Percentiles rank a stretch among this genome's conserved stretches.
These are phyloP conservation scores for Crocidura indochinensis DNA, from an alignment of 2,797 vertebrate genomes.

Conservation along the genomic window DNA sequence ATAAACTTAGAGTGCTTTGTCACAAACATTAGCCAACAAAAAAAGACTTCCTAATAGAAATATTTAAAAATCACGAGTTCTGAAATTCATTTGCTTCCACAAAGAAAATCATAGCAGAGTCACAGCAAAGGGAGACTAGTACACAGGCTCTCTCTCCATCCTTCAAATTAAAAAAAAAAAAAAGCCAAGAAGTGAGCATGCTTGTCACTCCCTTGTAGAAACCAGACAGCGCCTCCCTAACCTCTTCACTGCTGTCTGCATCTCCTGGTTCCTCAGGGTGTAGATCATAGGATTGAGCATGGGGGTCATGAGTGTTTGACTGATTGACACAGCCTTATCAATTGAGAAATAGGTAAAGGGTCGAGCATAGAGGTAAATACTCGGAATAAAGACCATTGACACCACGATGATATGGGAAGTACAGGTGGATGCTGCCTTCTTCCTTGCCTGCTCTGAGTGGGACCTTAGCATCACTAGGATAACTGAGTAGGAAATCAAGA, in stretches of 20 bases:
- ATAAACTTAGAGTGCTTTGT: too few relatives aligned
- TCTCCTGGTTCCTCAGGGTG: constrained; percentile 83
- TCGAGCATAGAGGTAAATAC: constrained; percentile 78
- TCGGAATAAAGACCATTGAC: constrained; percentile 80
- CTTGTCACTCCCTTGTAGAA: constrained; percentile 46
- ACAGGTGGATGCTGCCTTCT: constrained; percentile 79
- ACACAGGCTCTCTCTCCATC: background rate
- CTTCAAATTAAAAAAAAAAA: background rate
- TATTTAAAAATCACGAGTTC: too few relatives aligned
- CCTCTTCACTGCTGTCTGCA: constrained; percentile 77
- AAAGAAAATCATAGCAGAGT: too few relatives aligned
- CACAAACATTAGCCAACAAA: too few relatives aligned
- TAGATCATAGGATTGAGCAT: constrained; percentile 84
- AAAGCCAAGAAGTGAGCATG: background rate
- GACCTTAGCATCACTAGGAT: constrained; percentile 79
- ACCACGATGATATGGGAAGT: constrained; percentile 75
- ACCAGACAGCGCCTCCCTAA: constrained; percentile 19
- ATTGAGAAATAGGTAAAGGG: constrained; percentile 75
- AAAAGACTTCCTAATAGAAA: too few relatives aligned
- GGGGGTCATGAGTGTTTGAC: constrained; percentile 73
- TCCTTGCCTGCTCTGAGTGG: constrained; percentile 34
- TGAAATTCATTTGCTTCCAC: too few relatives aligned
- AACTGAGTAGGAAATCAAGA: constrained; percentile 70
- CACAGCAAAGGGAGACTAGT: too few relatives aligned
- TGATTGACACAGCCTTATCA: constrained; percentile 79